Percentiles rank a stretch among this genome's conserved stretches.
phyloP scores from a whole-genome alignment of 2,113 vertebrate genomes.

The Apodemus speciosus region DNA sequence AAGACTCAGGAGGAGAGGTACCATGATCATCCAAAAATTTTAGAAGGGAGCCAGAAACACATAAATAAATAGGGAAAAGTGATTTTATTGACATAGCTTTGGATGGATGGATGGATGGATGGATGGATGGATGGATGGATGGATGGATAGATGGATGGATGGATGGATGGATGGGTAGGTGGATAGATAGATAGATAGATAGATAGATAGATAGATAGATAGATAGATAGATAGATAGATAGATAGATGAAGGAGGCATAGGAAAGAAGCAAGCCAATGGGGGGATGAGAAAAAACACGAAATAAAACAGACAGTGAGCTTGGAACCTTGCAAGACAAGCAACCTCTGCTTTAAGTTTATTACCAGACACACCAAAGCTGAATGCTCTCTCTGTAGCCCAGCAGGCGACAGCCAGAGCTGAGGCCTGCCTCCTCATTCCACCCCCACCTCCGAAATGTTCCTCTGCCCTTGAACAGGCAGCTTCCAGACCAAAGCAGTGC shows the following conservation, averaged over 20 bases:
- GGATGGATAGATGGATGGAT: not conserved
- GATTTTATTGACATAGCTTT: not conserved
- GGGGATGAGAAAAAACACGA: not conserved
- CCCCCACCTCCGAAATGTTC: not conserved
- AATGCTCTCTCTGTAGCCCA: not conserved
- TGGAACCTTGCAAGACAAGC: not conserved
- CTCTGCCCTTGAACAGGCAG: not conserved
- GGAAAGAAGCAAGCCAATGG: not conserved
- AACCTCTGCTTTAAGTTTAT: not conserved
- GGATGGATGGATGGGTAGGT: not conserved
- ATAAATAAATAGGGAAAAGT: not conserved
- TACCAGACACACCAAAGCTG: not conserved
- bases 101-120: too few relatives aligned
- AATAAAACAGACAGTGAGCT: not conserved
- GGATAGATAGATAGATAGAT: not conserved
- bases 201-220: not conserved
- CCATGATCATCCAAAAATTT: not conserved
- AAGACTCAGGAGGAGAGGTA: not conserved
- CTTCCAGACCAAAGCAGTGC: not conserved
- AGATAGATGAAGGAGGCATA: not conserved
- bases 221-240: not conserved
- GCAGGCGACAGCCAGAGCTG: not conserved
- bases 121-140: not conserved
- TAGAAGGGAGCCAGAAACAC: not conserved
- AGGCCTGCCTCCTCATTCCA: not conserved